Base-by-base conservation (phyloP, 2,113 vertebrate genomes). In the Spilogale gracilis region DNA sequence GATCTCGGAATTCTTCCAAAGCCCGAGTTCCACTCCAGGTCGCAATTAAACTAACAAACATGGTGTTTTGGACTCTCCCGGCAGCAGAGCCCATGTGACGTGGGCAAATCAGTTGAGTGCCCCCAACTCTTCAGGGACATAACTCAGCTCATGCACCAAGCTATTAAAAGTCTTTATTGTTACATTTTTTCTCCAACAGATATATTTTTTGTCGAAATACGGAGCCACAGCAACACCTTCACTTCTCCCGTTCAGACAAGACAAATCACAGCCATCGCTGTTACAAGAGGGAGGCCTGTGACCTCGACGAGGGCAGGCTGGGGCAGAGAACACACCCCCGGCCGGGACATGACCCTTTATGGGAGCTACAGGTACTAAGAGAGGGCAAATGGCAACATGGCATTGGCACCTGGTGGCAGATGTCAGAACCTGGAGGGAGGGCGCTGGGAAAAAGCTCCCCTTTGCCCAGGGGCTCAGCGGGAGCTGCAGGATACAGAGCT, bases 151-250 rank as follows among this genome's bases (percentile, higher is more conserved):
- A 74, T 60, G 8, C 3, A 5, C 25, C 84, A 74, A 89, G 90
- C 96, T 96, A 98, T 98, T 97, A 98, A 98, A 98, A 98, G 97
- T 82, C 96, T 97, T 97, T 96, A 97, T 90, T 97, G 86, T 95
- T 86, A 30, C 12, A 52, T 98, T 79, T 74, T 84, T 54, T 23
- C 48, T 82, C 65, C 76, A 71, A 87, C n/a, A 98, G 76, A 95
- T 97, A 98, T 89, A 97, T 67, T 96, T 98, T 95, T 23, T 86
- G 94, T 92, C 76, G 96, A 97, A 97, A 97, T 95, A 96, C 69
- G 81, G 97, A 98, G 95, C 93, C 87, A 97, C 85, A 89, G 83
- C n/a, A 97, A 97, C 81, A 97, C 91, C 96, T 73, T 95, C 50
- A n/a, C 95, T 97, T 95, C 94, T 90, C 90, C 93, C 84, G 96